Percentiles rank a stretch among this genome's conserved stretches.
Evolutionary conservation across 2,797 vertebrate genomes (phyloP).

Genomic region (Gambusia yucatana): DNA sequence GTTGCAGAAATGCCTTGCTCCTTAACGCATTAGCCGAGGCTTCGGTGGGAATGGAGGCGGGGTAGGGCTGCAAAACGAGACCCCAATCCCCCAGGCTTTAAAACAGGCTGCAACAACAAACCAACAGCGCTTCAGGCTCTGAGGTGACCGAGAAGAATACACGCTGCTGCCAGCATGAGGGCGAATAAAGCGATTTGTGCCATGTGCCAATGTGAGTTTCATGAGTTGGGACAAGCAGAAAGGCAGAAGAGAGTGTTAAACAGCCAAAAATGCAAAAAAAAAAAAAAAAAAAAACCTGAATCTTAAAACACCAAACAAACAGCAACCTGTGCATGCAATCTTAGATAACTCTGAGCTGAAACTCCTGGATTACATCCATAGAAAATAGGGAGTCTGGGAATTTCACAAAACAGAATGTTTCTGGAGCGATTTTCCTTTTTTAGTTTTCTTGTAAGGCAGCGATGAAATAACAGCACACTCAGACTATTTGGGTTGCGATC

Average conservation of each 20-base stretch:
- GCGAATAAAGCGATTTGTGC: conserved; percentile 39
- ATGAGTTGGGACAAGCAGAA: conserved; percentile 34
- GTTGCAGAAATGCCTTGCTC: conserved; percentile 56
- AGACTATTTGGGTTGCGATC: conserved; percentile 55
- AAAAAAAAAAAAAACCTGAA: conserved; percentile 2
- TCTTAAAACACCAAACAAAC: conserved; percentile 18
- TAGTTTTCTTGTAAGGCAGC: conserved; percentile 42
- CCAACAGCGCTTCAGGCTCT: conserved; percentile 22
- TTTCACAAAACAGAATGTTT: conserved; percentile 51
- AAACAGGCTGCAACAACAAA: conserved; percentile 52
- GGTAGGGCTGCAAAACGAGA: conserved; percentile 47
- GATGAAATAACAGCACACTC: conserved; percentile 54
- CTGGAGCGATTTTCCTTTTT: conserved; percentile 25
- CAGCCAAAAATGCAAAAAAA: conserved; percentile 25
- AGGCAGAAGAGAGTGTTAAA: conserved; percentile 40
- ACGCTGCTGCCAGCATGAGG: conserved; percentile 48
- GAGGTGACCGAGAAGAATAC: conserved; percentile 38
- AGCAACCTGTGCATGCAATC: conserved; percentile 2
- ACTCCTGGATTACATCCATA: conserved; percentile 17
- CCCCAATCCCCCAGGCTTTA: conserved; percentile 23
- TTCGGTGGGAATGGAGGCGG: conserved; percentile 33
- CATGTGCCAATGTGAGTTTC: conserved; percentile 20
- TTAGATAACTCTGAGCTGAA: conserved; percentile 5
- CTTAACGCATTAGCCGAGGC: conserved; percentile 67
- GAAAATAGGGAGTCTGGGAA: conserved; percentile 34